Evolutionary conservation across 2,888 invertebrate genomes (phyloP).

Genomic region (Mimas tiliae): DNA sequence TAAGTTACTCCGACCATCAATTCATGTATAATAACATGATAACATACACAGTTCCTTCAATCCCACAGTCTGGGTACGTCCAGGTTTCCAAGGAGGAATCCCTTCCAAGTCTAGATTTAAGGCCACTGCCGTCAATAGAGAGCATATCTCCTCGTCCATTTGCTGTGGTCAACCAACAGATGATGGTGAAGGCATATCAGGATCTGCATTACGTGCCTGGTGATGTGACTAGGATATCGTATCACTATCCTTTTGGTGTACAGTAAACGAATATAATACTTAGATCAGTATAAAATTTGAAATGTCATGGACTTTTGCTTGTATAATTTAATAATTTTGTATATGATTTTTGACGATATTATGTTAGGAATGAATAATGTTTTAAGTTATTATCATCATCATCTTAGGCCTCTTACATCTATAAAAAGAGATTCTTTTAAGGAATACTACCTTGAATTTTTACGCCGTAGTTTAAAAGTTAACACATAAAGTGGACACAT

Average conservation of each 20-base stretch:
- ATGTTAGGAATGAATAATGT: neutral
- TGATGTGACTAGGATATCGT: conserved; percentile 76
- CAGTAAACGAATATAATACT: conserved; percentile 48
- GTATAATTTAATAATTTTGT: neutral
- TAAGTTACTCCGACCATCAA: conserved; percentile 71
- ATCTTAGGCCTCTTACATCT: too few species aligned
- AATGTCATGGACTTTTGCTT: neutral
- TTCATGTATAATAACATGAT: conserved; percentile 78
- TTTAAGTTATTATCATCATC: too few species aligned
- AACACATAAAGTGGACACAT: too few species aligned
- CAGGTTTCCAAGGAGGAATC: conserved; percentile 71
- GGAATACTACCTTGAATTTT: too few species aligned
- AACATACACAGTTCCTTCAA: conserved; percentile 68
- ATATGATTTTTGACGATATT: neutral
- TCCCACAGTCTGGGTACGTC: conserved; percentile 64
- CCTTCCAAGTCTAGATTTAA: conserved; percentile 63
- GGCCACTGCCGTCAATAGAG: conserved; percentile 79
- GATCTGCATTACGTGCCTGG: conserved; percentile 76
- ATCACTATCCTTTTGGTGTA: conserved; percentile 78
- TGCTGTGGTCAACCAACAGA: conserved; percentile 76
- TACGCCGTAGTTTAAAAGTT: too few species aligned
- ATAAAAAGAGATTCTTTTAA: too few species aligned
- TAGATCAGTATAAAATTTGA: neutral
- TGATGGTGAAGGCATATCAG: conserved; percentile 82
- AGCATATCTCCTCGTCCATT: conserved; percentile 78